Conservation (phyloP, 1,140 invertebrate genomes). For the Drosophila leontia region DNA sequence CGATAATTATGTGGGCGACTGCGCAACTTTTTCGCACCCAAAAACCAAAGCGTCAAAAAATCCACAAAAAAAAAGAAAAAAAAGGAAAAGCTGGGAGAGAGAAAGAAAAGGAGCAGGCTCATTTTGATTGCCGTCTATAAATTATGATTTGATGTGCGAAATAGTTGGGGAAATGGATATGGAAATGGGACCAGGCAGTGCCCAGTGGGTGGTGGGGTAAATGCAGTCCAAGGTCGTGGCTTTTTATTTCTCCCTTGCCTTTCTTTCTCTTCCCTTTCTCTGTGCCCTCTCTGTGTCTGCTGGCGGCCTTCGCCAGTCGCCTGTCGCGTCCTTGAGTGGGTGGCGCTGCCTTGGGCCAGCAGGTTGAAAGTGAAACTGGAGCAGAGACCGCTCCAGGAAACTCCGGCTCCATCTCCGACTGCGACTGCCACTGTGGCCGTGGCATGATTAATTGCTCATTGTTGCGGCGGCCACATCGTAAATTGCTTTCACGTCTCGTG, state of each 20-base stretch:
- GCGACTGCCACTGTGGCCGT: constrained; percentile 32
- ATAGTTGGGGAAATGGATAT: constrained; percentile 55
- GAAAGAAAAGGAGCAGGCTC: constrained; percentile 7
- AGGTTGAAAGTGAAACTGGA: constrained; percentile 36
- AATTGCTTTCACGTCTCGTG: constrained; percentile 69
- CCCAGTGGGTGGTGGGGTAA: constrained; percentile 8
- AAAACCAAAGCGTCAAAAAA: constrained; percentile 25
- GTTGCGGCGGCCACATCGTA: constrained; percentile 73
- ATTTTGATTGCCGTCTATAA: constrained; percentile 69
- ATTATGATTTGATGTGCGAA: constrained; percentile 79
- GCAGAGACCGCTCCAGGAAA: constrained; percentile 30
- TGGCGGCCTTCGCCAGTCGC: constrained; percentile 27
- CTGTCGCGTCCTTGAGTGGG: constrained; percentile 44
- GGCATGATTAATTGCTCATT: constrained; percentile 78
- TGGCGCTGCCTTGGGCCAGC: constrained; percentile 3
- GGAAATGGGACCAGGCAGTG: constrained; percentile 21
- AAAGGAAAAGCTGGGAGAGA: not conserved
- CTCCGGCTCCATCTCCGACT: constrained; percentile 7
- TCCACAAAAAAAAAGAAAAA: constrained; percentile 6
- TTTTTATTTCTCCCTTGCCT: constrained; percentile 1
- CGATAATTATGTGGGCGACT: constrained; percentile 81
- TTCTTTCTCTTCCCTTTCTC: not conserved
- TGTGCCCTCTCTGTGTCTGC: constrained; percentile 13
- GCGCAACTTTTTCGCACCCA: constrained; percentile 55
- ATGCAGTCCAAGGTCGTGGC: constrained; percentile 51